A percentile compares a stretch with the other conserved stretches of the same genome.
phyloP scores from a whole-genome alignment of 2,888 invertebrate species.

The Chouioia cunea region DNA sequence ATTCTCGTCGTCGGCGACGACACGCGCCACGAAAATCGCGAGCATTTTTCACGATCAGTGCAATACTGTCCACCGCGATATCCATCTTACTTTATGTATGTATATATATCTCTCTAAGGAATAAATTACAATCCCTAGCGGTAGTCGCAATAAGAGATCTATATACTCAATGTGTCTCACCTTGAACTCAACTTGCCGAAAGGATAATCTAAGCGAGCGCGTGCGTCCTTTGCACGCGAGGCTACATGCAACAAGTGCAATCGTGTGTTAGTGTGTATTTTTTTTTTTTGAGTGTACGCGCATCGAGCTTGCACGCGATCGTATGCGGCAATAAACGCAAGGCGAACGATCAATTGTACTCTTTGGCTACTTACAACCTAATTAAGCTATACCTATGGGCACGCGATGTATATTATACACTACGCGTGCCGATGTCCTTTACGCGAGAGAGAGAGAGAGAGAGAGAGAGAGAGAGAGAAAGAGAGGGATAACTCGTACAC shows the following conservation, averaged over 20 bases:
- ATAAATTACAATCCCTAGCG: not conserved
- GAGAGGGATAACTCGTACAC: no score
- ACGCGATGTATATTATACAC: slow-evolving; percentile 17
- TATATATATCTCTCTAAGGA: not conserved
- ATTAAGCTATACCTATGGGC: slow-evolving; percentile 30
- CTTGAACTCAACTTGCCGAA: slow-evolving; percentile 14
- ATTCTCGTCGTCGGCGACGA: slow-evolving; percentile 1
- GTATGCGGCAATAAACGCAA: not conserved
- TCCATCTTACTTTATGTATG: slow-evolving; percentile 16
- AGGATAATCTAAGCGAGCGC: slow-evolving; percentile 7
- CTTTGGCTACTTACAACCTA: slow-evolving; percentile 34
- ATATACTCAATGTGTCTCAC: not conserved
- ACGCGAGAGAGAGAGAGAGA: not conserved
- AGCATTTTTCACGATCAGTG: slow-evolving; percentile 24
- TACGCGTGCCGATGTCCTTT: not conserved
- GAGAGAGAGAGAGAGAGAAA: no score
- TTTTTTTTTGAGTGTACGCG: slow-evolving; percentile 4
- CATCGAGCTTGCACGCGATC: not conserved
- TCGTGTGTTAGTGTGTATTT: slow-evolving; percentile 2
- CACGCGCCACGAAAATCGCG: slow-evolving; percentile 5
- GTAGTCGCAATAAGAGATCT: slow-evolving; percentile 8
- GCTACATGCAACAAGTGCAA: slow-evolving; percentile 41
- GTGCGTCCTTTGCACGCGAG: slow-evolving; percentile 15
- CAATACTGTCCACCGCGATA: not conserved
- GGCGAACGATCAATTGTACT: no score